Conservation (phyloP, 2,113 vertebrate species). For the Nycticebus coucang region DNA sequence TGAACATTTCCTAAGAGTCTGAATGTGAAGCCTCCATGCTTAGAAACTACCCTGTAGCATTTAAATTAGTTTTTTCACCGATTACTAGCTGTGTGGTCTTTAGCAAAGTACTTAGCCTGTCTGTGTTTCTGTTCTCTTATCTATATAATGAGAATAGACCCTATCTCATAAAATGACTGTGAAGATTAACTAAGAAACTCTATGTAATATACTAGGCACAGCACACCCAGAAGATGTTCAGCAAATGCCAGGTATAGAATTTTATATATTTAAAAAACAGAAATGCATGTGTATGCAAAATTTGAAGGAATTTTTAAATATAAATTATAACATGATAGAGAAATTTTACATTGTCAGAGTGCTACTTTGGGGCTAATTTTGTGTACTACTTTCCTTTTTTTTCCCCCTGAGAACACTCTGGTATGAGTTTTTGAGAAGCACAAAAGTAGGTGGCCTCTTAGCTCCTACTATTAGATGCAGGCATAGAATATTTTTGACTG, state of each 20-base stretch:
- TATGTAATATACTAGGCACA: neutral
- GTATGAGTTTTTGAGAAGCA: neutral
- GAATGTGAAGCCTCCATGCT: neutral
- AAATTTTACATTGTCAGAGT: neutral
- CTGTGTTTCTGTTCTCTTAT: neutral
- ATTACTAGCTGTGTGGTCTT: neutral
- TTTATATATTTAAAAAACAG: neutral
- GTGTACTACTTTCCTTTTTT: neutral
- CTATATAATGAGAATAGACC: neutral
- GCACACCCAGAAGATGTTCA: neutral
- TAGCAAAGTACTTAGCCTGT: neutral
- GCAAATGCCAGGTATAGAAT: slow-evolving; percentile 31
- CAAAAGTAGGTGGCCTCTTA: neutral
- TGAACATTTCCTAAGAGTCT: neutral
- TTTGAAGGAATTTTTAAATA: neutral
- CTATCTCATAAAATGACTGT: neutral
- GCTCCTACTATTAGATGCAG: neutral
- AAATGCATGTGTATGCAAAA: neutral
- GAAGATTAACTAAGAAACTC: neutral
- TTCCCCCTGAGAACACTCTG: neutral
- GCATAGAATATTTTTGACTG: neutral
- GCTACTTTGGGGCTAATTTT: neutral
- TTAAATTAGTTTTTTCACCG: neutral
- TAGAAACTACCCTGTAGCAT: neutral
- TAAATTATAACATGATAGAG: neutral